These are phyloP conservation scores for Corythornis madagascariensis DNA, from an alignment of 2,113 vertebrate genomes.

Conservation along the genomic window DNA sequence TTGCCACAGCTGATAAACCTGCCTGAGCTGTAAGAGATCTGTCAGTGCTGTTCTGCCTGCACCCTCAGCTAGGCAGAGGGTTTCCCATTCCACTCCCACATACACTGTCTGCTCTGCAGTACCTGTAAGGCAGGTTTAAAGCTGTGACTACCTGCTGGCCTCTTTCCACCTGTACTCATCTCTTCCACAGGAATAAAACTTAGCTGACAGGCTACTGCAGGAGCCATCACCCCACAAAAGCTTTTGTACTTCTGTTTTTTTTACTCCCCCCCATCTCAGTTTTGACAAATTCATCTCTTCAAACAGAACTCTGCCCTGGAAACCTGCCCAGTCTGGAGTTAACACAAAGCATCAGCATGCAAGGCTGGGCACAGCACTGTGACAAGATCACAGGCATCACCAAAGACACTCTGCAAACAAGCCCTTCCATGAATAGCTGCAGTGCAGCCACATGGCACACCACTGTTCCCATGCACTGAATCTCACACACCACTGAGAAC, in stretches of 20 bases:
- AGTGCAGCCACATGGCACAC: not conserved
- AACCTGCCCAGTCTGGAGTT: not conserved
- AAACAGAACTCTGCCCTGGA: not conserved
- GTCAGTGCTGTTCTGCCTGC: not conserved
- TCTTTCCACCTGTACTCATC: not conserved
- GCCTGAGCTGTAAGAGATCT: not conserved
- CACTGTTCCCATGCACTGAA: not conserved
- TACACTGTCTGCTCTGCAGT: not conserved
- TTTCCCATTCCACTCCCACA: not conserved
- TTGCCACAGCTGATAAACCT: not conserved
- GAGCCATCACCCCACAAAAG: not conserved
- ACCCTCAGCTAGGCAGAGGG: not conserved
- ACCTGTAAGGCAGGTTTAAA: not conserved
- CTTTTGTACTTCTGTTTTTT: not conserved
- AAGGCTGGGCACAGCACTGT: not conserved
- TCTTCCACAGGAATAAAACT: not conserved
- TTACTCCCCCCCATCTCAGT: not conserved
- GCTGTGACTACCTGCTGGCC: not conserved
- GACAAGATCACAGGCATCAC: not conserved
- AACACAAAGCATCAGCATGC: not conserved
- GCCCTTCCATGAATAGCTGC: not conserved
- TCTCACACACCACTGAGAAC: not conserved
- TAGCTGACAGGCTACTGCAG: not conserved
- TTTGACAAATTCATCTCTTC: not conserved
- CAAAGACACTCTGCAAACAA: not conserved